A percentile compares a stretch with the other conserved stretches of the same genome.
Conservation (phyloP, 2,888 invertebrate genomes). For the Drosophila kanekoi region DNA sequence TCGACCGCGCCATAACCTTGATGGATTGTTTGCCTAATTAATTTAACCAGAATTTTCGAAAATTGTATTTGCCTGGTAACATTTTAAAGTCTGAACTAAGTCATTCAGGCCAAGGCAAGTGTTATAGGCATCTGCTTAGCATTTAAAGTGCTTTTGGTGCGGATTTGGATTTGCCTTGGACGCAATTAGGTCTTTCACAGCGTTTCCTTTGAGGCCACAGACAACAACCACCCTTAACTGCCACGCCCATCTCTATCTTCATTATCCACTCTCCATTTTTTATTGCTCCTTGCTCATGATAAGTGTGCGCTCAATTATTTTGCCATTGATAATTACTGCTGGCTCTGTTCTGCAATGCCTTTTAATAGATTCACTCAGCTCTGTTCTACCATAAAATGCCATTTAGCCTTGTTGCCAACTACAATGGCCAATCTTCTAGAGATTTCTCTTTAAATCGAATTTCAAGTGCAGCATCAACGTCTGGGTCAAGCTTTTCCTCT, state of each 20-base stretch:
- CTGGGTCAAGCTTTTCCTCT: neutral
- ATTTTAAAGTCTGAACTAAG: slow-evolving; percentile 51
- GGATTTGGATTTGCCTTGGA: slow-evolving; percentile 54
- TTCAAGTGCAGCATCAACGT: slow-evolving; percentile 19
- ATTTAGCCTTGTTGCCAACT: slow-evolving; percentile 41
- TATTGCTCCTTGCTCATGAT: slow-evolving; percentile 27
- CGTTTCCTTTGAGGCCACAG: slow-evolving; percentile 16
- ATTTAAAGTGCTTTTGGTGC: slow-evolving; percentile 66
- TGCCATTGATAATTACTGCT: slow-evolving; percentile 65
- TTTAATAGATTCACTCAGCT: slow-evolving; percentile 33
- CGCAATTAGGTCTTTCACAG: slow-evolving; percentile 53
- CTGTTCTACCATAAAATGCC: slow-evolving; percentile 26
- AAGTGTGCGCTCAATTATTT: slow-evolving; percentile 60
- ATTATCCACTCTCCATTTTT: slow-evolving; percentile 12
- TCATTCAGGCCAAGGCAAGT: slow-evolving; percentile 19
- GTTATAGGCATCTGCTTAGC: slow-evolving; percentile 43
- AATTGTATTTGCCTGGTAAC: slow-evolving; percentile 53
- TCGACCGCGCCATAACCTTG: slow-evolving; percentile 37
- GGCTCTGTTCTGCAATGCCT: slow-evolving; percentile 17
- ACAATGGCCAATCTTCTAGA: slow-evolving; percentile 38
- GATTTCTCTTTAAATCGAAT: slow-evolving; percentile 48
- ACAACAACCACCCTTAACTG: neutral
- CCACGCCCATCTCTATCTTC: slow-evolving; percentile 5
- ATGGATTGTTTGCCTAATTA: slow-evolving; percentile 70
- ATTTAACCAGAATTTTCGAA: slow-evolving; percentile 47